Percentiles rank a stretch among this genome's conserved stretches.
Evolutionary conservation across 1,140 invertebrate species (phyloP).

Genomic region (Drosophila burlai): DNA sequence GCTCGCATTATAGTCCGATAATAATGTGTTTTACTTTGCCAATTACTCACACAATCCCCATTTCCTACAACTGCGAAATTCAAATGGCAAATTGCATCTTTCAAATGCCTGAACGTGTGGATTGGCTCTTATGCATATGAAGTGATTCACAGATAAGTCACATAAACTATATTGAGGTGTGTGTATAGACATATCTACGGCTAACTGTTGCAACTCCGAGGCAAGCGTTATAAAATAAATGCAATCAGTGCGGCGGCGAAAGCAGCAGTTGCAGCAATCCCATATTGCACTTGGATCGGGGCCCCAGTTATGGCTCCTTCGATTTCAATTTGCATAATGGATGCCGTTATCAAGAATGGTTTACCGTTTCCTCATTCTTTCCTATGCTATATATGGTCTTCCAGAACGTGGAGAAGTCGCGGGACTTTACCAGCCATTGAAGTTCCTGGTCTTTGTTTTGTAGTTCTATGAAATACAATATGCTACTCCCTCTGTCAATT

Average conservation of each 20-base stretch:
- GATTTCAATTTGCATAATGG: conserved; percentile 78
- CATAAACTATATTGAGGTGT: not conserved
- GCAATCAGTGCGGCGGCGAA: conserved; percentile 70
- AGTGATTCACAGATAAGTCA: conserved; percentile 44
- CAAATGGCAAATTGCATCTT: conserved; percentile 79
- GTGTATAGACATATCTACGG: conserved; percentile 2
- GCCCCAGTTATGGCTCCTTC: conserved; percentile 51
- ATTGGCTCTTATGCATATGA: conserved; percentile 50
- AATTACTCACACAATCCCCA: conserved; percentile 52
- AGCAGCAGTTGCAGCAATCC: conserved; percentile 69
- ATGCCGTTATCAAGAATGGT: conserved; percentile 78
- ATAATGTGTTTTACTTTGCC: conserved; percentile 56
- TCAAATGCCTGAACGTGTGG: conserved; percentile 57
- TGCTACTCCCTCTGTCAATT: not conserved
- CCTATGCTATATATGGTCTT: conserved; percentile 19
- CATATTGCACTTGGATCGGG: conserved; percentile 47
- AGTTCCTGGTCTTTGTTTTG: conserved; percentile 8
- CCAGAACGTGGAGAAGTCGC: not conserved
- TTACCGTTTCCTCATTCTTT: conserved; percentile 66
- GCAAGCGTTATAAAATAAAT: conserved; percentile 78
- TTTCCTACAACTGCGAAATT: conserved; percentile 65
- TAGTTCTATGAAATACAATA: not conserved
- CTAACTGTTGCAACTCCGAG: conserved; percentile 61
- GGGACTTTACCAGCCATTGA: not conserved
- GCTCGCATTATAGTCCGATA: conserved; percentile 33